A percentile compares a stretch with the other conserved stretches of the same genome.
These are phyloP conservation scores for Microctenopoma steveboyesi DNA, from an alignment of 2,797 vertebrate genomes.

Conservation along the genomic window DNA sequence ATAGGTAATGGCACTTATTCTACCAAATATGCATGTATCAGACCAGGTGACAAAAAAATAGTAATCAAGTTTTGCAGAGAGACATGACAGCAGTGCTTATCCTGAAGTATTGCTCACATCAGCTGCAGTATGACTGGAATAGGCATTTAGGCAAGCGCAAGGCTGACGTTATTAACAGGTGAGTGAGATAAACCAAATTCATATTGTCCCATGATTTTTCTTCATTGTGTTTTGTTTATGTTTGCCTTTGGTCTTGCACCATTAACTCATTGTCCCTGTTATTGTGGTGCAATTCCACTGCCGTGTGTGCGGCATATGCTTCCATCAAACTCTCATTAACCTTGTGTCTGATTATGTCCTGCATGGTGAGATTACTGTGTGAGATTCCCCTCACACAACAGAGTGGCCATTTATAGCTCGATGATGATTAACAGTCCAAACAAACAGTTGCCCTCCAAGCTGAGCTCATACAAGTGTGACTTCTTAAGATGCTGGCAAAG, in stretches of 20 bases:
- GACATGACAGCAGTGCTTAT: constrained; percentile 27
- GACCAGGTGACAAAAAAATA: constrained; percentile 51
- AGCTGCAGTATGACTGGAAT: constrained; percentile 19
- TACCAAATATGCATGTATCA: constrained; percentile 62
- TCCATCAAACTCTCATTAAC: constrained; percentile 85
- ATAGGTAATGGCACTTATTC: constrained; percentile 62
- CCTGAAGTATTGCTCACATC: constrained; percentile 33
- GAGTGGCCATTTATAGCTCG: constrained; percentile 72
- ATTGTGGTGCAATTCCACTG: constrained; percentile 66
- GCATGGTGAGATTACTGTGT: constrained; percentile 69
- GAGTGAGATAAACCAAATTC: constrained; percentile 56
- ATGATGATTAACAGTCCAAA: constrained; percentile 78
- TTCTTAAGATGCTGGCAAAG: constrained; percentile 32
- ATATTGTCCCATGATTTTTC: constrained; percentile 66
- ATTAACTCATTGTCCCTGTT: constrained; percentile 75
- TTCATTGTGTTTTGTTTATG: constrained; percentile 76
- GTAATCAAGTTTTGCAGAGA: constrained; percentile 38
- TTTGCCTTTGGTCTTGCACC: constrained; percentile 74
- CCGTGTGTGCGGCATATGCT: constrained; percentile 77
- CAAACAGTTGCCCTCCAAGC: constrained; percentile 68
- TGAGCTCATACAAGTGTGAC: constrained; percentile 49
- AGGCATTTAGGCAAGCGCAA: constrained; percentile 18
- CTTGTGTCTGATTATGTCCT: constrained; percentile 82
- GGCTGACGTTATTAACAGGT: constrained; percentile 46
- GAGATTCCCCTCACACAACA: constrained; percentile 67